Percentiles rank a stretch among this genome's conserved stretches.
Conservation (phyloP, 2,797 vertebrate genomes). For the Spinus pinus region DNA sequence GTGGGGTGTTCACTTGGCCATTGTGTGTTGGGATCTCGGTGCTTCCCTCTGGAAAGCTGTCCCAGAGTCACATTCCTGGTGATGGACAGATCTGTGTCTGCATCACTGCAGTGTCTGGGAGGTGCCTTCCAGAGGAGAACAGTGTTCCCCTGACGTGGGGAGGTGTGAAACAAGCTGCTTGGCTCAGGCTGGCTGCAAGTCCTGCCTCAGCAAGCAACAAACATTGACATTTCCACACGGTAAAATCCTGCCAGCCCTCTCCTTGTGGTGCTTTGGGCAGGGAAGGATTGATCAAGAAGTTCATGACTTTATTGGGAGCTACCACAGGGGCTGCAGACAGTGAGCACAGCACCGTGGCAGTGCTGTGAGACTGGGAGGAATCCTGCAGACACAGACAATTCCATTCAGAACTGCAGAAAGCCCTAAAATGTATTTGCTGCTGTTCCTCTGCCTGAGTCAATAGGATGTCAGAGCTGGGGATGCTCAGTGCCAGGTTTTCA, state of each 20-base stretch:
- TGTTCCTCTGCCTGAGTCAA: background rate
- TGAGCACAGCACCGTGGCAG: background rate
- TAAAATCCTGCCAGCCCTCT: background rate
- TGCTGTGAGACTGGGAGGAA: background rate
- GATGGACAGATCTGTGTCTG: slow-evolving; percentile 34
- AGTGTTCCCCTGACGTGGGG: slow-evolving; percentile 11
- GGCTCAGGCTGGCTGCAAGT: slow-evolving; percentile 30
- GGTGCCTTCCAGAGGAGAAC: slow-evolving; percentile 16
- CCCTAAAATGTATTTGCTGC: background rate
- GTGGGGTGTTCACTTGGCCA: background rate
- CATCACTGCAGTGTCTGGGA: slow-evolving; percentile 11
- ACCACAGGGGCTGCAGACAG: background rate
- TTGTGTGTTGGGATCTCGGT: background rate
- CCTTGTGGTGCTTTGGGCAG: background rate
- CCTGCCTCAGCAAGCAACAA: slow-evolving; percentile 39
- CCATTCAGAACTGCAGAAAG: background rate
- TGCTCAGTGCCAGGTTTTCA: background rate
- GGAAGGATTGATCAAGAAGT: background rate
- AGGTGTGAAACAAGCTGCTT: slow-evolving; percentile 57
- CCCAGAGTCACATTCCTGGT: background rate
- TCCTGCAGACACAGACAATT: background rate
- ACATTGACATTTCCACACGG: background rate
- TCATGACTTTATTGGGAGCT: background rate
- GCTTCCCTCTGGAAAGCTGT: background rate
- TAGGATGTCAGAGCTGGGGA: background rate